phyloP scores from a whole-genome alignment of 2,113 vertebrate genomes.

The Prinia subflava region DNA sequence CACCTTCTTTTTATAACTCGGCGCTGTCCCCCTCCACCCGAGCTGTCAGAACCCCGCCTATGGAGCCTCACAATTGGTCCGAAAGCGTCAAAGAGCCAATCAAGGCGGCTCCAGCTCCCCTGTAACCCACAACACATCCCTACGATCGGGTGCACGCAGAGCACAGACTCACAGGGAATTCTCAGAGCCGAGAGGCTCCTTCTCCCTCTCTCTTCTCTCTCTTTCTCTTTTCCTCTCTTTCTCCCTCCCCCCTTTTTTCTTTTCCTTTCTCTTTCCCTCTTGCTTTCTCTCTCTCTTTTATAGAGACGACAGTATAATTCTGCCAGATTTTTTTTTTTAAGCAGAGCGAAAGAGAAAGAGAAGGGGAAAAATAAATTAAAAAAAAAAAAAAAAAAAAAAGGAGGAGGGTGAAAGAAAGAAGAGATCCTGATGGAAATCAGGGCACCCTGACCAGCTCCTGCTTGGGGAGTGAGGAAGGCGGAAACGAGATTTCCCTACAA shows the following conservation, averaged over 20 bases:
- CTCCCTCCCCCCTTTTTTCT: neutral
- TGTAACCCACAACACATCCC: slow-evolving; percentile 91
- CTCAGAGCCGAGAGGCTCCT: slow-evolving; percentile 82
- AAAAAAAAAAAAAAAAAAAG: neutral
- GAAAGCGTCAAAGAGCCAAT: slow-evolving; percentile 99
- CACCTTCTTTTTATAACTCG: slow-evolving; percentile 99
- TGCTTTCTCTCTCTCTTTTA: slow-evolving; percentile 44
- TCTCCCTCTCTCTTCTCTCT: slow-evolving; percentile 70
- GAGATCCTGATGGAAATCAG: slow-evolving; percentile 57
- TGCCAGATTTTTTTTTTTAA: neutral
- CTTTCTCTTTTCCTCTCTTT: slow-evolving; percentile 62
- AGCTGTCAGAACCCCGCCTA: slow-evolving; percentile 99
- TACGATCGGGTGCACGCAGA: slow-evolving; percentile 87
- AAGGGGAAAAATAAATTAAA: neutral
- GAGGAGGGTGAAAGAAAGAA: slow-evolving; percentile 32
- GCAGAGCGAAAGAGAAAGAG: neutral
- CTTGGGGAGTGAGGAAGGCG: slow-evolving; percentile 52
- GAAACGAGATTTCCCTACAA: slow-evolving; percentile 64
- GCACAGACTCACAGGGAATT: slow-evolving; percentile 91
- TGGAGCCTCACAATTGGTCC: slow-evolving; percentile 98
- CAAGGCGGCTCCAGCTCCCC: slow-evolving; percentile 87
- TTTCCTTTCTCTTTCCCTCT: slow-evolving; percentile 34
- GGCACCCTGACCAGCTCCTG: slow-evolving; percentile 53
- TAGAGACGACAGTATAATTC: neutral
- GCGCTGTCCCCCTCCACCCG: slow-evolving; percentile 93